Percentiles rank a stretch among this genome's conserved stretches.
These are phyloP conservation scores for Erpornis zantholeuca DNA, from an alignment of 2,113 vertebrate species.

Conservation along the genomic window DNA sequence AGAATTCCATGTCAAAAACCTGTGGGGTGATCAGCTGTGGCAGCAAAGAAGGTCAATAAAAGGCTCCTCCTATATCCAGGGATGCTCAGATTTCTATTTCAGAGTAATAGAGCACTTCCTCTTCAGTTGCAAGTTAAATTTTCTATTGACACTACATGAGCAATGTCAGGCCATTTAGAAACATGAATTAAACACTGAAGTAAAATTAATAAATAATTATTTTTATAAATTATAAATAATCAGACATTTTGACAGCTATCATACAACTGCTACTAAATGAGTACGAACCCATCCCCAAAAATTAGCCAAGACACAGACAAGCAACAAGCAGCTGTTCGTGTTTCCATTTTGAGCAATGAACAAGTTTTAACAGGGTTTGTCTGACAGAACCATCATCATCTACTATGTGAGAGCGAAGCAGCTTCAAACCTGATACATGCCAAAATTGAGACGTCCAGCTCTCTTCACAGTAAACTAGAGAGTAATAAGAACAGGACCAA, in stretches of 20 bases:
- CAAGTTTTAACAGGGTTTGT: neutral
- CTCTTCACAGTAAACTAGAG: neutral
- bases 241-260: neutral
- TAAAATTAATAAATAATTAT: neutral
- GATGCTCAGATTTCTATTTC: neutral
- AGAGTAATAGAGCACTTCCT: neutral
- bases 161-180: neutral
- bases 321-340: neutral
- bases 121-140: neutral
- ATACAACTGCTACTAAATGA: neutral
- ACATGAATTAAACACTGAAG: neutral
- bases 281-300: neutral
- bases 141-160: neutral
- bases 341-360: neutral
- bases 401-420: neutral
- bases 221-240: neutral
- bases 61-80: neutral
- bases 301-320: neutral
- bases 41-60: neutral
- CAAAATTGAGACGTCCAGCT: neutral
- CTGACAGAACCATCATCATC: neutral
- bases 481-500: neutral
- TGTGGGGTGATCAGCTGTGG: neutral
- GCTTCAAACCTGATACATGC: neutral
- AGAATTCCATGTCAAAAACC: neutral